A percentile compares a stretch with the other conserved stretches of the same genome.
phyloP scores from a whole-genome alignment of 2,888 invertebrate species.

The Hydroisotoma schaefferi region DNA sequence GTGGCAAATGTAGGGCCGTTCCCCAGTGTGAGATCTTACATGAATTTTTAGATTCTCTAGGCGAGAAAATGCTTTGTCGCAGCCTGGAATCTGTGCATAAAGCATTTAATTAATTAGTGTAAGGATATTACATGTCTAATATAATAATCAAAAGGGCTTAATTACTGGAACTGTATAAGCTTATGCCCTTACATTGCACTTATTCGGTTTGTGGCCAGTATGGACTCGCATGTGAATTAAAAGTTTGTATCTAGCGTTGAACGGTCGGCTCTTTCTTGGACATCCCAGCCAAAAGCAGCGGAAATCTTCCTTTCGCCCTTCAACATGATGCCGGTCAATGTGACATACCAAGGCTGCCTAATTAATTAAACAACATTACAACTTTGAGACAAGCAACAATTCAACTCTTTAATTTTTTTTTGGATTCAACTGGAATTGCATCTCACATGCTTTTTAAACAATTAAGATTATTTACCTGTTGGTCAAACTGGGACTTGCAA shows the following conservation, averaged over 20 bases:
- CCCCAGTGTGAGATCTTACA: conserved; percentile 91
- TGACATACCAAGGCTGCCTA: conserved; percentile 59
- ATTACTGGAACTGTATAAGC: not conserved
- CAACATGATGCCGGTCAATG: conserved; percentile 69
- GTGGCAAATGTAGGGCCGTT: conserved; percentile 92
- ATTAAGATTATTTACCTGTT: conserved; percentile 62
- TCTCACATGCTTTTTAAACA: no score
- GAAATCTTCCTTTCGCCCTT: conserved; percentile 71
- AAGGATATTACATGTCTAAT: not conserved
- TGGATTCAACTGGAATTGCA: not conserved
- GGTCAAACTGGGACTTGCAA: conserved; percentile 74
- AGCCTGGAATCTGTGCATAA: conserved; percentile 82
- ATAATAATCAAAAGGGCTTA: conserved; percentile 5
- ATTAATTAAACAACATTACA: conserved; percentile 5
- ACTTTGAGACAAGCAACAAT: not conserved
- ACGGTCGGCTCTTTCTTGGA: conserved; percentile 79
- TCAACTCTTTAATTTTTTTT: not conserved
- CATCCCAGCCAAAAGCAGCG: conserved; percentile 94
- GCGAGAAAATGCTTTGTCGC: conserved; percentile 92
- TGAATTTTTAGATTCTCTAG: conserved; percentile 98
- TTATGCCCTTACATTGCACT: conserved; percentile 79
- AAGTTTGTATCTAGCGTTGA: conserved; percentile 96
- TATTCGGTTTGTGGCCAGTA: conserved; percentile 96
- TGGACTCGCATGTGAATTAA: conserved; percentile 96
- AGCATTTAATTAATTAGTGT: not conserved